phyloP scores from a whole-genome alignment of 2,113 vertebrate genomes.

The Megatriorchis doriae region DNA sequence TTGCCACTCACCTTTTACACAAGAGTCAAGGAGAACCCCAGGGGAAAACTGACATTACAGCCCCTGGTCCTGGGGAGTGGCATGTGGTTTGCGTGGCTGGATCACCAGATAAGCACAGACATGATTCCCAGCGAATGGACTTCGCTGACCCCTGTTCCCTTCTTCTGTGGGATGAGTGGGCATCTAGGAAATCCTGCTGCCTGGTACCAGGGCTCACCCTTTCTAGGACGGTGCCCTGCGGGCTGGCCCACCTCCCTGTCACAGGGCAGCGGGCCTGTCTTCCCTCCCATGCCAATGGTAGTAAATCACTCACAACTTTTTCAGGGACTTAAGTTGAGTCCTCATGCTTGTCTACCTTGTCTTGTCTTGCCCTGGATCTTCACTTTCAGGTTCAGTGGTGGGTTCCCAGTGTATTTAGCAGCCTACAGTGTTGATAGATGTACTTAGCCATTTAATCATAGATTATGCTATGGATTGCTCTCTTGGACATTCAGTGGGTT shows the following conservation, averaged over 20 bases:
- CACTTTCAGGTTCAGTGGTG: neutral
- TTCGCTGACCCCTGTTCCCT: neutral
- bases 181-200: neutral
- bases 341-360: neutral
- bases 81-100: neutral
- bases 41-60: neutral
- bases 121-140: neutral
- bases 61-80: neutral
- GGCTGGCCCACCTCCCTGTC: rapidly evolving
- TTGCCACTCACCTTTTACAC: neutral
- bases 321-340: neutral
- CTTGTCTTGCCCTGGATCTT: neutral
- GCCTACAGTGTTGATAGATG: neutral
- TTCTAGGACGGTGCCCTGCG: rapidly evolving
- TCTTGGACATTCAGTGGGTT: neutral
- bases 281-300: neutral
- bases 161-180: neutral
- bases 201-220: neutral
- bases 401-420: neutral
- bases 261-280: rapidly evolving
- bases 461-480: neutral
- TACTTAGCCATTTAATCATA: neutral
- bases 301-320: neutral
- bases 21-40: neutral
- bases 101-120: rapidly evolving